Evolutionary conservation across 2,113 vertebrate genomes (phyloP).

Genomic region (Daubentonia madagascariensis): DNA sequence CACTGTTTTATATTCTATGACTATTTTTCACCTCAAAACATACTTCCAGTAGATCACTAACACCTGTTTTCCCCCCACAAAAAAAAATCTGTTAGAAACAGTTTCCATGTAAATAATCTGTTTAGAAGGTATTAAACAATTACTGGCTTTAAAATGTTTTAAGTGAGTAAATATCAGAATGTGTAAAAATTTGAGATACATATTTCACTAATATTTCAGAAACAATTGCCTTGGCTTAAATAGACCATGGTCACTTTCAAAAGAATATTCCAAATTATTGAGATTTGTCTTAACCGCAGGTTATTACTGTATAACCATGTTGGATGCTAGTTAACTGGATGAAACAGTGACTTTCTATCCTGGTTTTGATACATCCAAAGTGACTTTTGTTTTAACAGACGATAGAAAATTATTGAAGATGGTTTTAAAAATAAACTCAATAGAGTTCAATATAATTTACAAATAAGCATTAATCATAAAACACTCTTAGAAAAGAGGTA

Average conservation of each 20-base stretch:
- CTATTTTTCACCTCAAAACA: fast-evolving
- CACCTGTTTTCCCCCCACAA: not conserved
- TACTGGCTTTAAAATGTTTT: not conserved
- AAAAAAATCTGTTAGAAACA: not conserved
- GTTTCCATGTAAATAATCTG: fast-evolving
- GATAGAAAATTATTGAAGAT: not conserved
- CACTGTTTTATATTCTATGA: not conserved
- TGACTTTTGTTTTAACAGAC: not conserved
- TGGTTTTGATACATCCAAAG: not conserved
- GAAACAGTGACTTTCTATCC: not conserved
- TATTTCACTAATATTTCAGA: not conserved
- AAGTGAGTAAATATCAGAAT: not conserved
- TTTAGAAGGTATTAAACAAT: not conserved
- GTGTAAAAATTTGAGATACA: not conserved
- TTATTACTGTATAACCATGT: not conserved
- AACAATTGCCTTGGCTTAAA: not conserved
- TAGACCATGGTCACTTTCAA: not conserved
- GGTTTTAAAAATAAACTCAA: not conserved
- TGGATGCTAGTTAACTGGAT: not conserved
- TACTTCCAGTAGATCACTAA: not conserved
- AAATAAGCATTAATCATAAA: not conserved
- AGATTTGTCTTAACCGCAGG: not conserved
- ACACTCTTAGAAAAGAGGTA: not conserved
- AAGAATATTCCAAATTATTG: not conserved
- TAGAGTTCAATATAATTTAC: not conserved